Percentiles rank a stretch among this genome's conserved stretches.
Conservation (phyloP, 1,140 invertebrate genomes). For the Manduca sexta region DNA sequence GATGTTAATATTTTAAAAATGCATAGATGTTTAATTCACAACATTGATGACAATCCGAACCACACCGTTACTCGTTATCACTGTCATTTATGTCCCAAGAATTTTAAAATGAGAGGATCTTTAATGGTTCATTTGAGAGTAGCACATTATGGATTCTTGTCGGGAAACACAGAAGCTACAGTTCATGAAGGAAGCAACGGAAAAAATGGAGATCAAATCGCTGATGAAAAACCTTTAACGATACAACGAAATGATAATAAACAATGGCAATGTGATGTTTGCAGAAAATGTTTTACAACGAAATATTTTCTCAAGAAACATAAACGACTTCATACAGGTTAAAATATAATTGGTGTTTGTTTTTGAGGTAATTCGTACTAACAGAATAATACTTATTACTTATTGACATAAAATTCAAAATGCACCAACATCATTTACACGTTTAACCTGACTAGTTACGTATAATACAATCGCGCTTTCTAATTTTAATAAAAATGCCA, state of each 20-base stretch:
- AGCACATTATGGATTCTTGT: conserved; percentile 77
- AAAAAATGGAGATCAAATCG: conserved; percentile 10
- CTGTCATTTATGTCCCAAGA: conserved; percentile 85
- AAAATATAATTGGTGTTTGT: conserved; percentile 53
- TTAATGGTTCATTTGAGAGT: conserved; percentile 87
- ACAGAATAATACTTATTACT: conserved; percentile 20
- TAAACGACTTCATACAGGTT: conserved; percentile 85
- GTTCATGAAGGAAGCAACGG: conserved; percentile 12
- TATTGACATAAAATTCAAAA: background rate
- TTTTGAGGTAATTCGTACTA: conserved; percentile 58
- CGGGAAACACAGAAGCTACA: conserved; percentile 20
- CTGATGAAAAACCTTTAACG: conserved; percentile 24
- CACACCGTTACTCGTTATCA: conserved; percentile 75
- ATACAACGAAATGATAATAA: conserved; percentile 55
- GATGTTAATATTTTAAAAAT: conserved; percentile 80
- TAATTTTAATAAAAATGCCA: too few relatives aligned
- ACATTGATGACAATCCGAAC: conserved; percentile 73
- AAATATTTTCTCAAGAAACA: conserved; percentile 94
- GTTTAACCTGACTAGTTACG: background rate
- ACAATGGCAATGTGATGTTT: conserved; percentile 88
- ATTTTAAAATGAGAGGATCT: conserved; percentile 86
- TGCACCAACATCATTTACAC: background rate
- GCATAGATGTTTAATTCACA: conserved; percentile 84
- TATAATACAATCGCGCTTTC: too few relatives aligned
- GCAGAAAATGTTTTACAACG: conserved; percentile 88